Conservation (phyloP, 2,888 invertebrate species). For the Eristalinus aeneus region DNA sequence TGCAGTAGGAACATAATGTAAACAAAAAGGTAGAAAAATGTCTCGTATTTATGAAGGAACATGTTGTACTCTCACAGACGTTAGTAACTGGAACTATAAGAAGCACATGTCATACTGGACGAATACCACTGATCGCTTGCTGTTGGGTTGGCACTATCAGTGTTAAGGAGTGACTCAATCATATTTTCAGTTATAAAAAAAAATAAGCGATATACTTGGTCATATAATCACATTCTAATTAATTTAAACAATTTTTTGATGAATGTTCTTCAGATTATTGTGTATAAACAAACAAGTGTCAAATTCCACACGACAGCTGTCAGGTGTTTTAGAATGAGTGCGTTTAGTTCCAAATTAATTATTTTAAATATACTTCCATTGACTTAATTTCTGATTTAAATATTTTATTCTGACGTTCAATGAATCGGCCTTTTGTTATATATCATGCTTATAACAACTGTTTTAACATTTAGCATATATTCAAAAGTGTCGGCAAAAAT, state of each 20-base stretch:
- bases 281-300: slow-evolving; percentile 46
- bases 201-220: slow-evolving; percentile 8
- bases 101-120: background rate
- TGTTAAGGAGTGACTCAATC: slow-evolving; percentile 21
- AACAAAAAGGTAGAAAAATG: slow-evolving; percentile 75
- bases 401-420: too few relatives aligned
- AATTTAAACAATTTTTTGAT: background rate
- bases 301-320: background rate
- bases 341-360: background rate
- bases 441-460: too few relatives aligned
- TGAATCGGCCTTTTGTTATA: too few relatives aligned
- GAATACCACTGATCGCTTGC: background rate
- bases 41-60: slow-evolving; percentile 73
- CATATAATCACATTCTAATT: background rate
- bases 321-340: background rate
- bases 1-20: slow-evolving; percentile 77
- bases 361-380: background rate
- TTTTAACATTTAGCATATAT: background rate
- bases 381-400: too few relatives aligned
- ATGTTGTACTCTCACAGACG: slow-evolving; percentile 33
- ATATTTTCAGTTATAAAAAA: slow-evolving; percentile 8
- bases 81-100: background rate
- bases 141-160: slow-evolving; percentile 12
- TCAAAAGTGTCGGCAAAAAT: background rate
- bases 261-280: slow-evolving; percentile 17